Percentiles rank a stretch among this genome's conserved stretches.
These are phyloP conservation scores for Acanthisitta chloris DNA, from an alignment of 2,113 vertebrate genomes.

Conservation along the genomic window DNA sequence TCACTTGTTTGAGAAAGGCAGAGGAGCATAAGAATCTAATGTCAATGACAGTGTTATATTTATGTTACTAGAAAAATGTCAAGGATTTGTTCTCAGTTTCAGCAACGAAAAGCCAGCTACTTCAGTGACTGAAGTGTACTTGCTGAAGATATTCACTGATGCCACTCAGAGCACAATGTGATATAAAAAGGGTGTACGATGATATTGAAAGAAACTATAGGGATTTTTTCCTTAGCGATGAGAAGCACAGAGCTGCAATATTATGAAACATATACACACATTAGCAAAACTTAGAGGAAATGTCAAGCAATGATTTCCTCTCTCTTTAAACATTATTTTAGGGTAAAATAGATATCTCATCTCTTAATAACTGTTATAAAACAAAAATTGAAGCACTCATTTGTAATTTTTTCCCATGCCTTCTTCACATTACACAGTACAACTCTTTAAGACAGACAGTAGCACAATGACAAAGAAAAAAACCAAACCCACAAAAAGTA, in stretches of 20 bases:
- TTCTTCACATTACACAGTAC: background rate
- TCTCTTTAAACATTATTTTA: background rate
- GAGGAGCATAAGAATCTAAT: background rate
- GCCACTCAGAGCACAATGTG: background rate
- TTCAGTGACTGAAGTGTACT: background rate
- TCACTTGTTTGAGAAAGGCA: background rate
- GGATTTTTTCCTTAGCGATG: background rate
- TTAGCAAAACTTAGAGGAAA: background rate
- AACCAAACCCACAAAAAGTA: background rate
- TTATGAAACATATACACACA: background rate
- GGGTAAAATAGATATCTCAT: background rate
- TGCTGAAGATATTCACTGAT: background rate
- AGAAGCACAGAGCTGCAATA: background rate
- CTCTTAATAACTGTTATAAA: background rate
- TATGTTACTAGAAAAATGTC: background rate
- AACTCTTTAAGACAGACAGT: background rate
- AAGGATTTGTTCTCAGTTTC: background rate
- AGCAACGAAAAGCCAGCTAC: background rate
- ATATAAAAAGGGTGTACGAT: background rate
- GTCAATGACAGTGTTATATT: background rate
- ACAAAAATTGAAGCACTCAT: background rate
- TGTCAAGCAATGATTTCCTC: background rate
- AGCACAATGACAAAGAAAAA: background rate
- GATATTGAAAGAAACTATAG: background rate
- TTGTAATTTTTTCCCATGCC: background rate